Base-by-base conservation (phyloP, 2,888 invertebrate genomes). In the Apamea sordens region DNA sequence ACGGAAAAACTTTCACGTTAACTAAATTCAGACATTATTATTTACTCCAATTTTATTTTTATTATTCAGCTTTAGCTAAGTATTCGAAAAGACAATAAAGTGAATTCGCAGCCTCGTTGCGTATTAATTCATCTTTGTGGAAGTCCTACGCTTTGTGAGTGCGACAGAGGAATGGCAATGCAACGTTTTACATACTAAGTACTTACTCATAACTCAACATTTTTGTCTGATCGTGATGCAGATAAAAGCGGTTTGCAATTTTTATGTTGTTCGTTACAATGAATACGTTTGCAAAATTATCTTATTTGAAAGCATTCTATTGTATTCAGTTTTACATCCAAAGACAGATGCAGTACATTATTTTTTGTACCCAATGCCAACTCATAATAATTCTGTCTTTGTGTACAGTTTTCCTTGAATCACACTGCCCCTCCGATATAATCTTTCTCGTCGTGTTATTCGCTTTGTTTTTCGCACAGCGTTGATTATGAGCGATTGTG, bases 401-500 rank as follows among this genome's bases (percentile, higher is more conserved):
- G 70, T 71, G 76, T 77, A 44, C 59, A 64, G 28, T 76, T 85
- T 75, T 78, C 69, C 68, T 69, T 71, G 73, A 72, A 74, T 65
- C 63, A 32, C 72, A 77, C 68, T 77, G 80, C 79, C 61, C 47
- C 36, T 24, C 67, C 64, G 41, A 53, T 73, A 84, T 82, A 85
- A 86, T 85, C 81, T 77, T 80, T 87, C 82, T 76, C 83, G 67
- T 76, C 75, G 88, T 90, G 89, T 89, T 90, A 90, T 89, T 89
- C 88, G 89, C 89, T 89, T 89, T 90, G 88, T 90, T 89, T 83
- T 79, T 70, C 67, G 76, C 74, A 76, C 72, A 59, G 79, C 75
- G 87, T 86, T 89, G 90, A 84, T 87, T 86, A 84, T 88, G 84
- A 87, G 79, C 53, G 74, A 87, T 83, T 77, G 61, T 76, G 15